These are phyloP conservation scores for Idaea biselata DNA, from an alignment of 2,888 invertebrate genomes.

Conservation along the genomic window DNA sequence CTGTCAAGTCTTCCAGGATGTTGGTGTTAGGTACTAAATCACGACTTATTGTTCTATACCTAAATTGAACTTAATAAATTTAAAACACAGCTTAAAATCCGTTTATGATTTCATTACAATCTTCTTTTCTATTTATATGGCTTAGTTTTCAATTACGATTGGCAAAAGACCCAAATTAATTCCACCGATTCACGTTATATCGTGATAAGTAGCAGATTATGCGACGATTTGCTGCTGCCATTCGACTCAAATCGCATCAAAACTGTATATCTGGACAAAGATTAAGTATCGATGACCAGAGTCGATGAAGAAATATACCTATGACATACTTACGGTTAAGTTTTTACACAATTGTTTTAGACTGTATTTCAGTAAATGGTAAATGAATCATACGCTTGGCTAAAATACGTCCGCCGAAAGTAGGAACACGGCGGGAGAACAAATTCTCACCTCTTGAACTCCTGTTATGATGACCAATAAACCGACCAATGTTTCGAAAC, in stretches of 20 bases:
- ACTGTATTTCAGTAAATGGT: too few relatives aligned
- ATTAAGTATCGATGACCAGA: slow-evolving; percentile 33
- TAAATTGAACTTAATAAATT: slow-evolving; percentile 4
- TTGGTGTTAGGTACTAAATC: too few relatives aligned
- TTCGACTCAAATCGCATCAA: slow-evolving; percentile 60
- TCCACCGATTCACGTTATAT: slow-evolving; percentile 66
- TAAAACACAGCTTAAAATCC: slow-evolving; percentile 37
- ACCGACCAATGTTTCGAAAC: too few relatives aligned
- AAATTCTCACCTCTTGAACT: too few relatives aligned
- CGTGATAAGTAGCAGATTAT: slow-evolving; percentile 71
- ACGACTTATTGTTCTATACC: too few relatives aligned
- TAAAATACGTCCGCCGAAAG: too few relatives aligned
- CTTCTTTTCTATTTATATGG: slow-evolving; percentile 43
- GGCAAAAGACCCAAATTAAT: slow-evolving; percentile 69
- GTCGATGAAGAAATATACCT: neutral
- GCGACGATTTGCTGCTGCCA: slow-evolving; percentile 65
- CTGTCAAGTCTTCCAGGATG: too few relatives aligned
- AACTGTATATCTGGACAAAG: slow-evolving; percentile 49
- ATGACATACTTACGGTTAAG: neutral
- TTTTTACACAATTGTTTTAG: too few relatives aligned
- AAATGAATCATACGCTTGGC: too few relatives aligned
- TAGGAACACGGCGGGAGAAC: too few relatives aligned
- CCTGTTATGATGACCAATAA: too few relatives aligned
- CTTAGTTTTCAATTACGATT: slow-evolving; percentile 67
- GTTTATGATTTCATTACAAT: slow-evolving; percentile 40